Percentiles rank a stretch among this genome's conserved stretches.
phyloP scores from a whole-genome alignment of 2,888 invertebrate species.

The Eupithecia dodoneata region DNA sequence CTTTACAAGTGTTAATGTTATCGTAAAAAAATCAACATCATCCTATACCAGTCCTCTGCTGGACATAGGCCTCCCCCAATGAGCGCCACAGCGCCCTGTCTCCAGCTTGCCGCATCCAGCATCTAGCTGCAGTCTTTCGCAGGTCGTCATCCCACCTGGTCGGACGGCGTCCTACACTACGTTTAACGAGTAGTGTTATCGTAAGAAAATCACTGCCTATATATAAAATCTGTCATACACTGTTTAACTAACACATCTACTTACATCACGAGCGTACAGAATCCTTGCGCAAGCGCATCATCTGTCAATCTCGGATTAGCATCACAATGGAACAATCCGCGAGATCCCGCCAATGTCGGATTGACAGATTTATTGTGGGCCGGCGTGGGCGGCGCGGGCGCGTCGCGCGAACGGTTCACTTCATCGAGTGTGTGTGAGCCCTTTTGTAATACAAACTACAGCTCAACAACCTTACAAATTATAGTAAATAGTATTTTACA shows the following conservation, averaged over 20 bases:
- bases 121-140: too few species aligned
- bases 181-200: neutral
- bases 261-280: slow-evolving; percentile 15
- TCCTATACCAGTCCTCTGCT: too few species aligned
- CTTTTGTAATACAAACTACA: neutral
- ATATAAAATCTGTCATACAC: neutral
- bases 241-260: neutral
- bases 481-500: neutral
- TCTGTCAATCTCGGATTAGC: slow-evolving; percentile 77
- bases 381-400: slow-evolving; percentile 19
- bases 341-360: slow-evolving; percentile 30
- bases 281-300: slow-evolving; percentile 65
- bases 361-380: slow-evolving; percentile 29
- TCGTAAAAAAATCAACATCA: too few species aligned
- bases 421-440: neutral
- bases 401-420: slow-evolving; percentile 5
- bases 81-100: too few species aligned
- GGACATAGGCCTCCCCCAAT: too few species aligned
- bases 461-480: neutral
- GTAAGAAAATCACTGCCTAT: neutral
- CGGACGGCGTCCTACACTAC: too few species aligned
- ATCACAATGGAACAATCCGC: slow-evolving; percentile 74
- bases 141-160: too few species aligned
- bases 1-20: too few species aligned
- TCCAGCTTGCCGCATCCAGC: too few species aligned